A percentile compares a stretch with the other conserved stretches of the same genome.
phyloP scores from a whole-genome alignment of 2,888 invertebrate genomes.

The Cataglyphis rosenhaueri region DNA sequence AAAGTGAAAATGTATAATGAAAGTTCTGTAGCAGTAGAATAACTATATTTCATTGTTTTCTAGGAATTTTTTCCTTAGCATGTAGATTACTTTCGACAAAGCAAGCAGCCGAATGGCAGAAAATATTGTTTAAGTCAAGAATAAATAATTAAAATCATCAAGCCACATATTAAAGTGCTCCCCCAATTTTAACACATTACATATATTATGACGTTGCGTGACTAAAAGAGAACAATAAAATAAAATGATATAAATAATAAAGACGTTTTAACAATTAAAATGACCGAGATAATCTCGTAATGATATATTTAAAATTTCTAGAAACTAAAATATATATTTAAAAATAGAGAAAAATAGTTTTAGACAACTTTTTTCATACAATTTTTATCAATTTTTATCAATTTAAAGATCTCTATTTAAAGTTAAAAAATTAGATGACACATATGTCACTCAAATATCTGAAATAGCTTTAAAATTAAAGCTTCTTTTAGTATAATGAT shows the following conservation, averaged over 20 bases:
- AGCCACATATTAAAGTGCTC: conserved; percentile 5
- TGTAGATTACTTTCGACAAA: conserved; percentile 37
- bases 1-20: conserved; percentile 27
- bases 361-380: background rate
- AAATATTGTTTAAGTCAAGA: conserved; percentile 10
- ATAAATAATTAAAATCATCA: conserved; percentile 35
- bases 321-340: background rate
- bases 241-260: conserved; percentile 14
- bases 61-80: conserved; percentile 22
- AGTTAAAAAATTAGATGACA: background rate
- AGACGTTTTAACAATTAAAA: conserved; percentile 2
- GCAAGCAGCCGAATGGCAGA: background rate
- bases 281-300: background rate
- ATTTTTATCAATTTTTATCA: background rate
- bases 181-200: background rate
- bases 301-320: conserved; percentile 1
- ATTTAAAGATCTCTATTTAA: background rate
- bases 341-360: background rate
- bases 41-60: conserved; percentile 22
- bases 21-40: conserved; percentile 29
- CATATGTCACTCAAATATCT: background rate
- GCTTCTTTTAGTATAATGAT: background rate
- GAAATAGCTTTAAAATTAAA: background rate
- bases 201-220: conserved; percentile 17
- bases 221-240: conserved; percentile 11